Conservation (phyloP, 2,113 vertebrate genomes). For the Salvelinus alpinus region DNA sequence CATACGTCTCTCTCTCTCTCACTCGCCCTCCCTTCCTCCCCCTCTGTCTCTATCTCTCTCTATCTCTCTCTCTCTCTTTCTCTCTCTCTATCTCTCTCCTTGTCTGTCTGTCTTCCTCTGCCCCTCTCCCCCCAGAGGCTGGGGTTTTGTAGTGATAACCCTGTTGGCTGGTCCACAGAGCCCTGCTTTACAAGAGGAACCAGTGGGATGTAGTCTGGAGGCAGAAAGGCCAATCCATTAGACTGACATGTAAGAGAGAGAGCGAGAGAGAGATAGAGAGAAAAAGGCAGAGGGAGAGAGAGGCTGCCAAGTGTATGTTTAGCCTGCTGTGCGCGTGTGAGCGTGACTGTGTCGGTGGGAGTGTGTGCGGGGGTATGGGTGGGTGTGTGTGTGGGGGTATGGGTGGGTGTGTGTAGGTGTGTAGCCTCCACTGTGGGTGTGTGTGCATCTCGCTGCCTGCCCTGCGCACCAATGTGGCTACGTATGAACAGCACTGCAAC, state of each 20-base stretch:
- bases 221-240: constrained; percentile 71
- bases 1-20: constrained; percentile 6
- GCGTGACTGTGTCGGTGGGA: too few relatives aligned
- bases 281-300: constrained; percentile 1
- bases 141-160: constrained; percentile 54
- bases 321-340: too few relatives aligned
- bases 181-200: constrained; percentile 65
- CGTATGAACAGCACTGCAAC: too few relatives aligned
- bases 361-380: too few relatives aligned
- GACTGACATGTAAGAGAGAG: constrained; percentile 55
- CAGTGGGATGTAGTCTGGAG: constrained; percentile 65
- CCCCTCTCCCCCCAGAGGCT: constrained; percentile 34
- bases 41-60: too few relatives aligned
- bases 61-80: background rate
- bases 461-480: too few relatives aligned
- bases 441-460: too few relatives aligned
- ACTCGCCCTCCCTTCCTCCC: background rate
- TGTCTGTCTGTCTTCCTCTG: too few relatives aligned
- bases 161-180: constrained; percentile 53
- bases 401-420: too few relatives aligned
- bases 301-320: too few relatives aligned
- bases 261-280: constrained; percentile 1
- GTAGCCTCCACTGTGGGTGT: too few relatives aligned
- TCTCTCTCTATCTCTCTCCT: background rate
- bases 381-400: too few relatives aligned